Conservation (phyloP, 2,797 vertebrate genomes). For the Chrysocyon brachyurus region DNA sequence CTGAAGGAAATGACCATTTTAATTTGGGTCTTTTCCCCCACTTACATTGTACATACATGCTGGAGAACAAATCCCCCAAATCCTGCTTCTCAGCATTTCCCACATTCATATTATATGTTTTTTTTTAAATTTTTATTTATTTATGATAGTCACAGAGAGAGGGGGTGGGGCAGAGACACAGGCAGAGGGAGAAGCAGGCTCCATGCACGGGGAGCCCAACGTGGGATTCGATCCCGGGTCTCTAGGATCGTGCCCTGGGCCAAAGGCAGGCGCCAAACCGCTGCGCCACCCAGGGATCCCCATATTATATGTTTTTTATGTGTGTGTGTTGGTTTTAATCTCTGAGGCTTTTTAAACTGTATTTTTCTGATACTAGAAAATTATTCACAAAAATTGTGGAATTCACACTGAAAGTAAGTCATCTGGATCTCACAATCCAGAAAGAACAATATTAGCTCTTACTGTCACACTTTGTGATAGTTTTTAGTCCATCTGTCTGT, state of each 20-base stretch:
- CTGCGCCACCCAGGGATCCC: too few species aligned
- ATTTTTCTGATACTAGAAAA: conserved; percentile 6
- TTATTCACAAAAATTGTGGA: neutral
- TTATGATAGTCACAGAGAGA: too few species aligned
- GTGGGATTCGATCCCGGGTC: too few species aligned
- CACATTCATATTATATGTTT: neutral
- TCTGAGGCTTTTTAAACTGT: neutral
- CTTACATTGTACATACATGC: neutral
- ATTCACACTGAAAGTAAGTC: conserved; percentile 21
- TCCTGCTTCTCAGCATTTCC: conserved; percentile 43
- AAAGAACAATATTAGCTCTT: neutral
- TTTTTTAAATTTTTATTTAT: neutral
- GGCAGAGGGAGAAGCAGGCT: too few species aligned
- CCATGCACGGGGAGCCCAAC: too few species aligned
- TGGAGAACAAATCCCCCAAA: conserved; percentile 2
- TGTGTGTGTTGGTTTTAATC: neutral
- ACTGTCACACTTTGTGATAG: neutral
- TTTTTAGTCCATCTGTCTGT: neutral
- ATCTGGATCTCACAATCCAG: neutral
- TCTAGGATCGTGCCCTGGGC: too few species aligned
- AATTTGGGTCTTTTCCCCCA: neutral
- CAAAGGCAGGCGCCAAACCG: too few species aligned
- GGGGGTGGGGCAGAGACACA: too few species aligned
- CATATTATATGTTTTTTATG: neutral
- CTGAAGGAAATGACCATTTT: conserved; percentile 32